Conservation (phyloP, 2,888 invertebrate genomes). For the Phragmatobia fuliginosa region DNA sequence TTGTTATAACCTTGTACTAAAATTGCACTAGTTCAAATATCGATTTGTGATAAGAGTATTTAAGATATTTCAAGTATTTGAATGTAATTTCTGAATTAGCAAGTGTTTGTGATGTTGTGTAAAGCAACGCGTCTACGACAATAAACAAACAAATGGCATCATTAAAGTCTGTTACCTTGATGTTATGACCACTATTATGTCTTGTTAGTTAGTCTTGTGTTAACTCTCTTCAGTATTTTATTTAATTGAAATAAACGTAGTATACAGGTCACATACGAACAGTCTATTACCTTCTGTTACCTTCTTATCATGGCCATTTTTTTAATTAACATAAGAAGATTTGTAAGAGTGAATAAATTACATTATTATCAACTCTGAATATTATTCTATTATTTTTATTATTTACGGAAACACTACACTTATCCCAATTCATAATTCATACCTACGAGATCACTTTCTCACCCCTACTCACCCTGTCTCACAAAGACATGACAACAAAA, state of each 20-base stretch:
- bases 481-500: no score
- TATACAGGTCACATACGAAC: no score
- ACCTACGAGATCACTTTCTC: no score
- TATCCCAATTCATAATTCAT: no score
- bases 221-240: neutral
- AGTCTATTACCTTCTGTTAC: neutral
- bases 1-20: slow-evolving; percentile 8
- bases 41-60: slow-evolving; percentile 4
- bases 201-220: neutral
- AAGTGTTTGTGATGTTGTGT: slow-evolving; percentile 8
- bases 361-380: no score
- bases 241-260: no score
- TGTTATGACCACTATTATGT: neutral
- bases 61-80: slow-evolving; percentile 2
- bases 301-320: no score
- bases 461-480: no score
- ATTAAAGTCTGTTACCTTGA: slow-evolving; percentile 5
- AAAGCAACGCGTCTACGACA: neutral
- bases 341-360: no score
- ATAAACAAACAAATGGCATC: neutral
- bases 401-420: no score
- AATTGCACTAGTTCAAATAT: slow-evolving; percentile 13
- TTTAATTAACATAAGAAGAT: no score
- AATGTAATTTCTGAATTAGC: neutral
- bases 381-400: no score